Evolutionary conservation across 2,888 invertebrate genomes (phyloP), one percentile per base, ranked within the genome.

Genomic region (Phyllotreta cruciferae): DNA sequence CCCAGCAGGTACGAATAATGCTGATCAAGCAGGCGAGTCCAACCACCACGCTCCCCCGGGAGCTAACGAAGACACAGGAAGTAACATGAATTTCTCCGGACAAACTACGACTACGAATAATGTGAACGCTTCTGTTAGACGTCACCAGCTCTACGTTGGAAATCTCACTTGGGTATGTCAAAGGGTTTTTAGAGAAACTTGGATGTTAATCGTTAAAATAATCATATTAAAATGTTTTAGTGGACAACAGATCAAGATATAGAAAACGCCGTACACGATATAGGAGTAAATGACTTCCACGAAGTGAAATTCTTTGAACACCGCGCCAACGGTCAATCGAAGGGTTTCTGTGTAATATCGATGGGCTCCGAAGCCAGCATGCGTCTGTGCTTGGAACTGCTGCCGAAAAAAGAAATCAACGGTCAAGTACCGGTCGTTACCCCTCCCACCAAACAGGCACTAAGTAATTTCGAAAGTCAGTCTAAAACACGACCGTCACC

Each of bases 251-350:
- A 96, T 84, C 94, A 94, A 83, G 97, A 98, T 79, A 91, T 98
- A 70, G 90, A 92, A 55, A 94, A 96, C 83, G 91, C 92, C n/a
- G 87, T 98, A 66, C 88, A 88, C 56, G 90, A 91, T 71, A 86
- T 94, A 73, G 98, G 98, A 52, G 93, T 98, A 5, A 87, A 86
- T 60, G 98, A 99, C 83, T 91, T 99, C 77, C 88, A 96, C 76
- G 99, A 99, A 80, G 96, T 99, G 39, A 98, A 98, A 83, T 99
- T 99, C 84, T 98, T 98, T 84, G 99, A 99, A 83, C 99, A 99
- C 84, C 89, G 98, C 75, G 93, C 96, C 38, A 98, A 98, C 84
- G 98, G 98, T 34, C 98, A 98, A 82, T 97, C 96, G 0, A 98
- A 98, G 85, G 96, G 99, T 36, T 99, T 98, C 84, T 98, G 98